A percentile compares a stretch with the other conserved stretches of the same genome.
These are phyloP conservation scores for Chymomyza amoena DNA, from an alignment of 2,888 invertebrate genomes.

Conservation along the genomic window DNA sequence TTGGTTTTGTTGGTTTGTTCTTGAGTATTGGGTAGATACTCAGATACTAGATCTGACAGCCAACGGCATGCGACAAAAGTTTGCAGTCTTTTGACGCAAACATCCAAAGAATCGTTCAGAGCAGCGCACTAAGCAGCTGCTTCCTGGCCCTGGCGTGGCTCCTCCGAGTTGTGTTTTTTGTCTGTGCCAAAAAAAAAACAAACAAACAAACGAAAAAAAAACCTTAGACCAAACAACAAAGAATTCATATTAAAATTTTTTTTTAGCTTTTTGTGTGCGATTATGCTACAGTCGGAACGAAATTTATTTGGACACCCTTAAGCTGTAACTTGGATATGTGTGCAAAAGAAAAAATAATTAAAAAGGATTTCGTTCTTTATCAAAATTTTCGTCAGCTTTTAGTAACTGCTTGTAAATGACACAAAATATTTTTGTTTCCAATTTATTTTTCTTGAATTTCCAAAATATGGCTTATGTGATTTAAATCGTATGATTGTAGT, in stretches of 20 bases:
- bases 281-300: background rate
- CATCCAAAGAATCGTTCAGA: background rate
- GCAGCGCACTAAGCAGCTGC: background rate
- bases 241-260: background rate
- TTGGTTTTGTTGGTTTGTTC: background rate
- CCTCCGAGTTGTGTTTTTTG: background rate
- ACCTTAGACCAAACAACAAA: background rate
- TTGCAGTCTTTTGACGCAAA: conserved; percentile 21
- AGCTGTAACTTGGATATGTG: too few species aligned
- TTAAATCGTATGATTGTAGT: too few species aligned
- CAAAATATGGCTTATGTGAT: too few species aligned
- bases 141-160: background rate
- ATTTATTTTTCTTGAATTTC: too few species aligned
- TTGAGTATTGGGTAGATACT: background rate
- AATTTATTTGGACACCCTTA: too few species aligned
- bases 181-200: background rate
- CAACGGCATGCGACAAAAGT: conserved; percentile 40
- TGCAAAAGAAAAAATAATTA: too few species aligned
- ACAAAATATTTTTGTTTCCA: too few species aligned
- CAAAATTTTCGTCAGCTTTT: too few species aligned
- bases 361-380: too few species aligned
- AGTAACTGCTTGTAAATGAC: too few species aligned
- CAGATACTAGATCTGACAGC: conserved; percentile 7
- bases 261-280: background rate
- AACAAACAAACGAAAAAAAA: too few species aligned